phyloP scores from a whole-genome alignment of 2,113 vertebrate genomes.

The Ictalurus furcatus region DNA sequence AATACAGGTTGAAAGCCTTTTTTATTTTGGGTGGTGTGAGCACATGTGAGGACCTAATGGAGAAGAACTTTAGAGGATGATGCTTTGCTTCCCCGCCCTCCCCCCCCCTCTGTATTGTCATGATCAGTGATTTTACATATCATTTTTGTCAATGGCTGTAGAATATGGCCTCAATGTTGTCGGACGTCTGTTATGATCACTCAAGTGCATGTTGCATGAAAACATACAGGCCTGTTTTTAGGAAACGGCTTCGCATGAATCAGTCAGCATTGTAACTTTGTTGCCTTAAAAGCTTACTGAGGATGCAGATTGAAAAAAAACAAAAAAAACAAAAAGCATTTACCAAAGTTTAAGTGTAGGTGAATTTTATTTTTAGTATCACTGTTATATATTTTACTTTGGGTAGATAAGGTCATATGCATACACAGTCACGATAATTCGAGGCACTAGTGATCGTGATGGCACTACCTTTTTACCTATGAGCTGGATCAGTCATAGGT shows the following conservation, averaged over 20 bases:
- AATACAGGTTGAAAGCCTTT: not conserved
- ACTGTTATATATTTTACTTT: not conserved
- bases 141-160: constrained; percentile 18
- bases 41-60: not conserved
- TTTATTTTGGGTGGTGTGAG: not conserved
- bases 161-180: constrained; percentile 3
- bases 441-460: not conserved
- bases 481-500: not conserved
- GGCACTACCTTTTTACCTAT: not conserved
- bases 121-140: not conserved
- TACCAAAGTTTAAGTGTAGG: constrained; percentile 48
- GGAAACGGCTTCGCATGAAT: constrained; percentile 42
- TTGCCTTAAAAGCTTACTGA: constrained; percentile 42
- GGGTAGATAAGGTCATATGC: not conserved
- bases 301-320: not conserved
- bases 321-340: constrained; percentile 28
- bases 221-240: constrained; percentile 29
- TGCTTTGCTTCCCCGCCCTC: not conserved
- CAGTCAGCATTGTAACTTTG: constrained; percentile 12
- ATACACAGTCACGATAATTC: not conserved
- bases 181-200: not conserved
- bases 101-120: not conserved
- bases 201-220: constrained; percentile 51
- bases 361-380: constrained; percentile 6
- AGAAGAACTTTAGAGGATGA: not conserved